Evolutionary conservation across 2,113 vertebrate species (phyloP), one percentile per base, ranked within the genome.

Genomic region (Mormyrus lacerda): DNA sequence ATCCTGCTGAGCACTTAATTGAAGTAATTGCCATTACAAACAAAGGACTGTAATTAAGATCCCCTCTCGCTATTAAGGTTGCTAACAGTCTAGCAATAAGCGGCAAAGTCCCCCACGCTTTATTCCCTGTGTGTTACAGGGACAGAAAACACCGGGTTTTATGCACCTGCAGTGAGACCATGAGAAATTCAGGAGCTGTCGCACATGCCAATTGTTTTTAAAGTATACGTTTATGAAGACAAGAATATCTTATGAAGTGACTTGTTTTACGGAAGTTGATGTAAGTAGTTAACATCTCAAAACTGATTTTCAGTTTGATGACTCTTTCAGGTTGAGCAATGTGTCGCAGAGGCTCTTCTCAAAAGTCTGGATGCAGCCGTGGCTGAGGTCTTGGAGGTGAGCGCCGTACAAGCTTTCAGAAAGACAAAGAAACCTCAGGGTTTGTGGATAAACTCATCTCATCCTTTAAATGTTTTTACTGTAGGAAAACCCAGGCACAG

Each of bases 341-440:
- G 96, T 0, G 96, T 97, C 44, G 94, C 94, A 15, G 96, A 97
- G 15, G 93, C 95, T 73, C 91, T 97, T 87, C 94, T 97, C 39
- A 96, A 95, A 92, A 94, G 93, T n/a, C 91, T 97, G 89, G 96
- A 97, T 90, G 92, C 91, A 3, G 91, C 95, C 13, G 47, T 95
- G 87, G 79, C 93, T 84, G 93, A 97, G 84, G 95, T 98, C 85
- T 88, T 87, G 65, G 97, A 98, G 97, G 98, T 99, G 93, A 0
- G 92, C 27, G 3, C 48, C 24, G 27, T 44, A 3, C 24, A 53
- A 27, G 1, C 31, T 50, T 84, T 3, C 9, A 10, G 21, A 1
- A 27, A 3, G n/a, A n/a, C 7, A 45, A 53, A 15, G 19, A 58
- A 58, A 24, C 2, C 55, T 61, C 7, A 42, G 42, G 2, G n/a